Evolutionary conservation across 2,113 vertebrate genomes (phyloP), one percentile per base, ranked within the genome.

Genomic region (Ancistrus triradiatus): DNA sequence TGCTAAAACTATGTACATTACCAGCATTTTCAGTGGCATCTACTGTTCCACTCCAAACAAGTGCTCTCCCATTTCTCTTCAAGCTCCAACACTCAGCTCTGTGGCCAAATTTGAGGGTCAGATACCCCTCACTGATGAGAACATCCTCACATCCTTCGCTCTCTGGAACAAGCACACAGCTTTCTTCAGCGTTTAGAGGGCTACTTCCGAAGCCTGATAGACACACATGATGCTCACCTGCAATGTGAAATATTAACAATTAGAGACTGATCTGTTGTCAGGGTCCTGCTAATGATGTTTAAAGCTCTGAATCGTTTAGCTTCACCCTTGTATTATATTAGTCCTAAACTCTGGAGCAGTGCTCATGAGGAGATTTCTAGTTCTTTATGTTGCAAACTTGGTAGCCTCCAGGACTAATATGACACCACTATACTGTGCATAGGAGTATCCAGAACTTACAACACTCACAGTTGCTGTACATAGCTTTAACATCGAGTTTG

Each of bases 141-240:
- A 73, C 84, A 46, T 93, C 92, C 35, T 3, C 49, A 77, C 90
- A 95, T 21, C 81, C 85, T 17, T 17, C 2, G 53, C 73, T 79
- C 19, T 31, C 58, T 4, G 1, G 42, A 50, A 56, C 13, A 17
- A 19, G n/a, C 10, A 15, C 37, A 7, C 3, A 6, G 14, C 28
- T 11, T 13, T 44, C 50, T 47, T 53, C 33, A 10, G 59, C 67
- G 1, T 10, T 43, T 27, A 68, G 35, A 6, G 15, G n/a, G 0
- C 38, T 49, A 7, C 53, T 28, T 0, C n/a, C 44, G 6, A 85
- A 86, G 13, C 91, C 90, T 0, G 79, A 81, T 19, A 92, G 35
- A 18, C 60, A 74, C 27, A 84, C 77, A 14, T 51, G 44, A 22
- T 67, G 31, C 27, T 63, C 72, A 28, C 65, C 87, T 86, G 7